Conservation (phyloP, 2,113 vertebrate species). For the Papio anubis region DNA sequence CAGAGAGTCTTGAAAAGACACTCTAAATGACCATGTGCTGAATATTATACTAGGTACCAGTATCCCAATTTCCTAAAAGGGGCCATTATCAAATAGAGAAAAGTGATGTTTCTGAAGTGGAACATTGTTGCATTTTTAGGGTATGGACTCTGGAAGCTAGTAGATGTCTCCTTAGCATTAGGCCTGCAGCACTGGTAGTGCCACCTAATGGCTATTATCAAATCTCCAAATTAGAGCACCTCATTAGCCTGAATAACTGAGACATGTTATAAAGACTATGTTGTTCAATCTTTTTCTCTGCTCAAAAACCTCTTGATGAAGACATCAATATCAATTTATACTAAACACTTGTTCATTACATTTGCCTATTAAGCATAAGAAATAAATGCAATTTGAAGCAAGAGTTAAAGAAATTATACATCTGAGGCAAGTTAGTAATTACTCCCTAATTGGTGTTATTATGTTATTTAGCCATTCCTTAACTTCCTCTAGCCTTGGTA, state of each 20-base stretch:
- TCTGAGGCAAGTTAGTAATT: neutral
- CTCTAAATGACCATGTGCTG: neutral
- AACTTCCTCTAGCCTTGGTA: neutral
- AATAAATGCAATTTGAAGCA: conserved; percentile 18
- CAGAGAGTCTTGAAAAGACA: neutral
- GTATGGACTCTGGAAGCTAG: neutral
- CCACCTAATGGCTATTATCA: neutral
- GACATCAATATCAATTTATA: neutral
- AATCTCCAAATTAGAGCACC: neutral
- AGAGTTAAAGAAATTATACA: conserved; percentile 35
- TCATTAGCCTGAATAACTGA: neutral
- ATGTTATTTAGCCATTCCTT: neutral
- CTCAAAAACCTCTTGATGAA: conserved; percentile 14
- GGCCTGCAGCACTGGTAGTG: too few relatives aligned
- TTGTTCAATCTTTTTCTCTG: neutral
- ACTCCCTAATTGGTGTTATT: neutral
- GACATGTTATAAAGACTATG: neutral
- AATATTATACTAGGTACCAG: neutral
- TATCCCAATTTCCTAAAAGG: neutral
- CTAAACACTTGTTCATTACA: neutral
- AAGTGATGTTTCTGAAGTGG: neutral
- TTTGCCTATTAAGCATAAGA: neutral
- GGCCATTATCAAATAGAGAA: neutral
- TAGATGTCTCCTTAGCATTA: neutral
- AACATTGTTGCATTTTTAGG: neutral